Base-by-base conservation (phyloP, 2,113 vertebrate genomes). In the Parus major region DNA sequence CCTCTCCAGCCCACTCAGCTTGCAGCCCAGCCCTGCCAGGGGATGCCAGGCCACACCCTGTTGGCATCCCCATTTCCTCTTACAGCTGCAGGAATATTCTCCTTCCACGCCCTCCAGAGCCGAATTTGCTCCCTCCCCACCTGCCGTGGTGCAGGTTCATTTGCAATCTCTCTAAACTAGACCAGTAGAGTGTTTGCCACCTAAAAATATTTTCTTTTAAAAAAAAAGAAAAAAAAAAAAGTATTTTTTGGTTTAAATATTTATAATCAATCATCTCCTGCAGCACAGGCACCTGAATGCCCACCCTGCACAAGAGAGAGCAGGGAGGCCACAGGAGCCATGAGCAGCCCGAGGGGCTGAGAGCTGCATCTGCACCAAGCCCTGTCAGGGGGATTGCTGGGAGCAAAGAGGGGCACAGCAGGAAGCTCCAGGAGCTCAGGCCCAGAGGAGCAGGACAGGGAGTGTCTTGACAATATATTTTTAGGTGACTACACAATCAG, bases 271-370 rank as follows among this genome's bases (percentile, higher is more conserved):
- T 55, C 25, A n/a, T 25, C 41, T 36, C 1, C 1, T 9, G 17
- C 69, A 52, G n/a, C 73, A 27, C 39, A 68, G 77, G 28, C 17
- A 49, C 23, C 35, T 11, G 63, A 53, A 27, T 44, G 18, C 12
- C 16, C 5, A 4, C n/a, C 11, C 42, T 49, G 18, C n/a, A 33
- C 12, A 53, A 15, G 0, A 29, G 29, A 49, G 27, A 55, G 42
- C 10, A 65, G 76, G 42, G 55, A 72, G 53, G 28, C 5, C 57
- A 25, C 2, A 3, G 0, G 0, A 71, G 52, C n/a, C 71, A 5
- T 2, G 19, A 53, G 42, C 61, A 41, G 56, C 3, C 44, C 3
- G 0, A 36, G 6, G 24, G n/a, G 7, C 46, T 19, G 15, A 35
- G 70, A 61, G 69, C 70, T 42, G 44, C 19, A 28, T 44, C 61